These are phyloP conservation scores for Holothuria scabra DNA, from an alignment of 53 echinoderm and acorn worm species.

Conservation along the genomic window DNA sequence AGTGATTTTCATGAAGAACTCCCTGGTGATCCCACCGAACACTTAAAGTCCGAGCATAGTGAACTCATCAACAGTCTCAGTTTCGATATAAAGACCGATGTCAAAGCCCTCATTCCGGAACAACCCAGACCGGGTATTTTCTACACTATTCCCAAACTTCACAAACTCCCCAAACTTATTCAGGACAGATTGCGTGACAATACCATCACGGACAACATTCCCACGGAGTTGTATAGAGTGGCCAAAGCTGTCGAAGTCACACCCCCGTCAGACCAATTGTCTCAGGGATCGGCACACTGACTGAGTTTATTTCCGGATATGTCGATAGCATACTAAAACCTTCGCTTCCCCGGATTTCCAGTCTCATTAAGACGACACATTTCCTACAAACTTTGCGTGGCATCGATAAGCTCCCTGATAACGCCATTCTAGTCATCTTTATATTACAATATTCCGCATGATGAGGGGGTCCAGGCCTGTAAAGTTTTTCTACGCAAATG, in stretches of 20 bases:
- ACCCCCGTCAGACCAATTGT: neutral
- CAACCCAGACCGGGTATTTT: conserved; percentile 3
- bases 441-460: too few species aligned
- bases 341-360: neutral
- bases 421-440: neutral
- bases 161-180: neutral
- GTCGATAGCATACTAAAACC: neutral
- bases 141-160: neutral
- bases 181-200: neutral
- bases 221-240: neutral
- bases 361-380: neutral
- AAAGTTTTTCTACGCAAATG: too few species aligned
- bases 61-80: neutral
- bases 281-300: neutral
- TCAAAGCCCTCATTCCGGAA: neutral
- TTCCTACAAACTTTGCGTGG: neutral
- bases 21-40: neutral
- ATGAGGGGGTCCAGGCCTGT: too few species aligned
- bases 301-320: neutral
- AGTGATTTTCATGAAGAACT: neutral
- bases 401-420: neutral
- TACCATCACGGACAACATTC: neutral
- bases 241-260: neutral
- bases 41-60: neutral
- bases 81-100: neutral